A percentile compares a stretch with the other conserved stretches of the same genome.
Conservation (phyloP, 1,140 invertebrate genomes). For the Leptinotarsa defecta region DNA sequence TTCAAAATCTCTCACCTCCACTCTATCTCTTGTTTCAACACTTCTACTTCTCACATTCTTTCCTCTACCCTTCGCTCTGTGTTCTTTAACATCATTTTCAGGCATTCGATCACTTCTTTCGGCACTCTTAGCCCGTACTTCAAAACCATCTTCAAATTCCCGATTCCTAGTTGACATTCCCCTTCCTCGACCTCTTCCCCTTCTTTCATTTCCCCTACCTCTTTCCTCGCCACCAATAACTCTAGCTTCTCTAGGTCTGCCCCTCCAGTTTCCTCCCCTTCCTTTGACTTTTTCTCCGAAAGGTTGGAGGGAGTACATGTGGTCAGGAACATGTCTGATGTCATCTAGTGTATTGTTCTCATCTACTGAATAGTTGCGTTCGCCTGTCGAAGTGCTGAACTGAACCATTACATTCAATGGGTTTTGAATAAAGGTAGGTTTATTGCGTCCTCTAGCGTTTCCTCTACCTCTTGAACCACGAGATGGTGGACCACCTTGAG, state of each 20-base stretch:
- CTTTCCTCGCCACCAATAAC: conserved; percentile 23
- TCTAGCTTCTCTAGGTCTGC: conserved; percentile 5
- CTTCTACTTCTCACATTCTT: not conserved
- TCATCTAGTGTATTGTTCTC: conserved; percentile 38
- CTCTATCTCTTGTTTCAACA: not conserved
- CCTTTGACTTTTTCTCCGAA: conserved; percentile 15
- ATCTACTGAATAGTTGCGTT: conserved; percentile 36
- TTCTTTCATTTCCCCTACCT: conserved; percentile 34
- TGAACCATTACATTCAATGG: conserved; percentile 43
- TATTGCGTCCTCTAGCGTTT: conserved; percentile 8
- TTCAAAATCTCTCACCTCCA: not conserved
- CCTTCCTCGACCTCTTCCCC: conserved; percentile 4
- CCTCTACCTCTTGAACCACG: conserved; percentile 11
- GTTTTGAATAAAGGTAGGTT: conserved; percentile 28
- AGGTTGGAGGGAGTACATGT: conserved; percentile 11
- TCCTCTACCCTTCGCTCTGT: not conserved
- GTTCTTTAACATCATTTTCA: not conserved
- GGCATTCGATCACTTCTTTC: not conserved
- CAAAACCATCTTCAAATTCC: not conserved
- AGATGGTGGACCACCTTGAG: not conserved
- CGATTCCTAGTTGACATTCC: not conserved
- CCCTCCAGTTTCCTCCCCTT: conserved; percentile 29
- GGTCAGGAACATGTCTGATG: conserved; percentile 41
- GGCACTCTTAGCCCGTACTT: not conserved
- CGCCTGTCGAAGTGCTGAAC: conserved; percentile 38